These are phyloP conservation scores for Crypturellus tataupa DNA, from an alignment of 2,797 vertebrate species.

Conservation along the genomic window DNA sequence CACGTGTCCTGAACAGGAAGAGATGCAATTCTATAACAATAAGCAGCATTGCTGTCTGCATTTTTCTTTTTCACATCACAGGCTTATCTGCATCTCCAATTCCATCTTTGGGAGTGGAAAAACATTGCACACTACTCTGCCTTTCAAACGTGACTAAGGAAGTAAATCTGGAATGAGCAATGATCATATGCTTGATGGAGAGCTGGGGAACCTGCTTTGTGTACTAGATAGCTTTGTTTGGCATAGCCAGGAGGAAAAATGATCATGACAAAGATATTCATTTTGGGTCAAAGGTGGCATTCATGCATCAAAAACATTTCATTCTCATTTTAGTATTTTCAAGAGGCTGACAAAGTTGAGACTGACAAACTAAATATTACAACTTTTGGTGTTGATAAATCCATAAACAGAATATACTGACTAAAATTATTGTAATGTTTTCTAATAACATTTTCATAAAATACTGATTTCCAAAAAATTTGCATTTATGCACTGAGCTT, in stretches of 20 bases:
- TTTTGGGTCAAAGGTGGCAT: background rate
- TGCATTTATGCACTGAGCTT: background rate
- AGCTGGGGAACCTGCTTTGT: background rate
- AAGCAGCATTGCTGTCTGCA: background rate
- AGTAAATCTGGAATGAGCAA: background rate
- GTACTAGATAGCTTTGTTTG: background rate
- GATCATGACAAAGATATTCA: background rate
- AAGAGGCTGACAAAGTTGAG: background rate
- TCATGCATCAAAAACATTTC: background rate
- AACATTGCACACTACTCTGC: background rate
- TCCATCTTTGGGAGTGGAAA: background rate
- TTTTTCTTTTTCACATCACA: conserved; percentile 25
- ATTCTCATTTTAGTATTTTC: background rate
- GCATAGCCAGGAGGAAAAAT: background rate
- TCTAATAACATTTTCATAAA: background rate
- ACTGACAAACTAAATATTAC: background rate
- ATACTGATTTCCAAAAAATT: background rate
- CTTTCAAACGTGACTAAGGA: background rate
- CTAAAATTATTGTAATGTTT: background rate
- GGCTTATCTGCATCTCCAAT: background rate
- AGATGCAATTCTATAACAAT: background rate
- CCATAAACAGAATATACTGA: background rate
- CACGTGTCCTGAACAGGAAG: background rate
- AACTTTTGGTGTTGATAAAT: background rate
- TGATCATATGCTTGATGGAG: background rate